Evolutionary conservation across 2,113 vertebrate species (phyloP), one percentile per base, ranked within the genome.

Genomic region (Monopterus albus): DNA sequence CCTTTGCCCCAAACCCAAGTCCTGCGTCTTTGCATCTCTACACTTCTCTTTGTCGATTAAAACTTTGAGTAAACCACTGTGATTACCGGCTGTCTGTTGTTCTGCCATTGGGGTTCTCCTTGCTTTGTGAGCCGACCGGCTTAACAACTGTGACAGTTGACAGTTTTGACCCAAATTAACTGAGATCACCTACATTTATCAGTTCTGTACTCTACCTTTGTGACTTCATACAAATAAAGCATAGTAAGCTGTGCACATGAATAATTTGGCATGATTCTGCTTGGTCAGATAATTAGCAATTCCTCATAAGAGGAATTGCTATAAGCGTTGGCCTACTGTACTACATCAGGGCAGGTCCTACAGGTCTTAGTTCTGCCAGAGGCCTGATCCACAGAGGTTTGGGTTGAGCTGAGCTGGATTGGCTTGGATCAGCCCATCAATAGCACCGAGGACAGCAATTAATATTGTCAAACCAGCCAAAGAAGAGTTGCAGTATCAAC

Each of bases 401-500:
- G 35, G 36, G 56, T 56, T 43, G 20, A 38, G 60, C 39, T 72
- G 60, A 57, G 66, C 28, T 1, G 39, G n/a, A 67, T 49, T 67
- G 63, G 65, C 70, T 49, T 11, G 21, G 78, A 64, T 84, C 81
- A 72, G 68, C 63, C 81, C 74, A 74, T 90, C 90, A 85, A 89
- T 89, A 87, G 67, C 66, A 84, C 39, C 60, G 49, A 75, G 80
- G 81, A 87, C 87, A 86, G 87, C 87, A 88, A 91, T 89, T 89
- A 90, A 91, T 89, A 88, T 86, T 87, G 88, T 86, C 75, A 75
- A 81, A 86, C 50, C 59, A 76, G 60, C 67, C 42, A 20, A 46
- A 35, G 46, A 72, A 89, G 79, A 88, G 82, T 66, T 90, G 91
- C 90, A 91, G 77, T 75, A 85, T 92, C 84, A 73, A 89, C 91